Percentiles rank a stretch among this genome's conserved stretches.
Conservation (phyloP, 2,888 invertebrate genomes). For the Melieria crassipennis region DNA sequence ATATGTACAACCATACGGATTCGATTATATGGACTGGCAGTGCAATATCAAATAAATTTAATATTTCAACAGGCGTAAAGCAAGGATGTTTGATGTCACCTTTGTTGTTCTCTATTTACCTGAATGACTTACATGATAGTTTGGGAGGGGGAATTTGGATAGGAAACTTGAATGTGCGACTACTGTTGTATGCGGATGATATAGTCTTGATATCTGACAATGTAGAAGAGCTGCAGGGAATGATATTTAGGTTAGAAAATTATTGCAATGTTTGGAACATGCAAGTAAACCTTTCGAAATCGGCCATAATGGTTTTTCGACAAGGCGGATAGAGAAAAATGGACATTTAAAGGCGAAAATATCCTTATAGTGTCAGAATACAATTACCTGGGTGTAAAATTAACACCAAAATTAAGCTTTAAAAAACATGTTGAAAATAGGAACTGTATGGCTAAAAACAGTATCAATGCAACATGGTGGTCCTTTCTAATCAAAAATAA, state of each 20-base stretch:
- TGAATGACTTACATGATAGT: neutral
- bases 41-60: constrained; percentile 9
- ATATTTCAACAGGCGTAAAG: constrained; percentile 6
- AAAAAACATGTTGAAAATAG: constrained; percentile 1
- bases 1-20: neutral
- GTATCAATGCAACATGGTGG: constrained; percentile 2
- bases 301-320: too few species aligned
- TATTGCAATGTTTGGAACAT: neutral
- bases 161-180: neutral
- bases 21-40: neutral
- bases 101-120: constrained; percentile 1
- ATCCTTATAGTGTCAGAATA: neutral
- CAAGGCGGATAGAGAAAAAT: neutral
- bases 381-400: neutral
- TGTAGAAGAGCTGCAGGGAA: neutral
- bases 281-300: neutral
- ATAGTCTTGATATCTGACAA: constrained; percentile 1
- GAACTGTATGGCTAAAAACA: neutral
- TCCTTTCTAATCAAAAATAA: constrained; percentile 3
- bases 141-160: neutral
- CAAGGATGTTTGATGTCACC: constrained; percentile 1
- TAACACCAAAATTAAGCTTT: neutral
- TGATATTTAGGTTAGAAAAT: constrained; percentile 2
- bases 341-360: neutral
- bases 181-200: neutral